Evolutionary conservation across 2,113 vertebrate species (phyloP).

Genomic region (Sceloporus tristichus): DNA sequence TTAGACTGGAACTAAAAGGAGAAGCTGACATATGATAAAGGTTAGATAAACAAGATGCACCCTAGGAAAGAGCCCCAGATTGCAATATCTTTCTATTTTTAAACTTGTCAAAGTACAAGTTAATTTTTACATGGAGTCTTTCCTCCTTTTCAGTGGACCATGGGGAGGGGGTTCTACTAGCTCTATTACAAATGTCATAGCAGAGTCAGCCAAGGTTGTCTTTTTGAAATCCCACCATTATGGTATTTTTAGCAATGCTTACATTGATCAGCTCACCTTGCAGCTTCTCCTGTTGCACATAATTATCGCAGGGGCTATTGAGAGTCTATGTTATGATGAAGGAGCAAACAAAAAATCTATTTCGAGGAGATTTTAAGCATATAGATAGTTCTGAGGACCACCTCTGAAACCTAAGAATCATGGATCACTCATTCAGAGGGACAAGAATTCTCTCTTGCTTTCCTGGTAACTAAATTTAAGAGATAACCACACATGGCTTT

Average conservation of each 20-base stretch:
- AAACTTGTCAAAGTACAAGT: slow-evolving; percentile 7
- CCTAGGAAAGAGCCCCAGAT: neutral
- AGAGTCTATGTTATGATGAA: neutral
- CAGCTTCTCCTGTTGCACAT: slow-evolving; percentile 10
- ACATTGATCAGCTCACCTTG: slow-evolving; percentile 12
- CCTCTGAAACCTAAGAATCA: neutral
- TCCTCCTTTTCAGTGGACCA: neutral
- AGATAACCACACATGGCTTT: too few species aligned
- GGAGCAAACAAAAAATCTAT: neutral
- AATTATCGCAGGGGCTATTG: slow-evolving; percentile 20
- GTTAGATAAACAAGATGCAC: slow-evolving; percentile 18
- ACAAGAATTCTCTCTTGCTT: neutral
- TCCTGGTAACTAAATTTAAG: neutral
- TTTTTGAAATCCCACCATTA: slow-evolving; percentile 26
- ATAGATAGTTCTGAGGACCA: neutral
- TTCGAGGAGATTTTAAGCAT: neutral
- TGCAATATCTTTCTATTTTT: slow-evolving; percentile 12
- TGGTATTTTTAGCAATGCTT: slow-evolving; percentile 34
- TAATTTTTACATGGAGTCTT: neutral
- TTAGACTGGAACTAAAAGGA: neutral
- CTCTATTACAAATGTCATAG: slow-evolving; percentile 8
- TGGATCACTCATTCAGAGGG: too few species aligned
- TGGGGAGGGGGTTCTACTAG: neutral
- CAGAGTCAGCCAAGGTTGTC: slow-evolving; percentile 15
- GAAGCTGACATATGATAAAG: slow-evolving; percentile 10